Evolutionary conservation across 2,888 invertebrate species (phyloP).

Genomic region (Empis livida): DNA sequence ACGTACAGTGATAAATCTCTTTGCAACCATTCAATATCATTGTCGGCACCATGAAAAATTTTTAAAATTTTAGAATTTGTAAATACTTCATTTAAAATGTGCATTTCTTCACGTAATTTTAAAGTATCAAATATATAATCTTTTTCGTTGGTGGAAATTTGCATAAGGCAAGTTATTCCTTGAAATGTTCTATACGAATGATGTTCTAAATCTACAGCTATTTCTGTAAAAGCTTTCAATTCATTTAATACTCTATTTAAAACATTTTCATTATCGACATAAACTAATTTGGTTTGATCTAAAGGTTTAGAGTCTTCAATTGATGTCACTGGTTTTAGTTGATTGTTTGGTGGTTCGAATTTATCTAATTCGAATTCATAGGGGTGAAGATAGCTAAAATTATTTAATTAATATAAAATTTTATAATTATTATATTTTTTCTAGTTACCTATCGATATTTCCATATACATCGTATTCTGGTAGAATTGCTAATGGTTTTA

Average conservation of each 20-base stretch:
- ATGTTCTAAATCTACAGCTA: slow-evolving; percentile 88
- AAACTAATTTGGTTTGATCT: slow-evolving; percentile 49
- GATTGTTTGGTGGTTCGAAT: slow-evolving; percentile 45
- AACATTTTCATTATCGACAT: slow-evolving; percentile 51
- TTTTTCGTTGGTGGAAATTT: slow-evolving; percentile 66
- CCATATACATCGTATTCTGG: slow-evolving; percentile 54
- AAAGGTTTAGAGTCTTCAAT: slow-evolving; percentile 33
- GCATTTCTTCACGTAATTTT: slow-evolving; percentile 65
- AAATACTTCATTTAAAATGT: slow-evolving; percentile 74
- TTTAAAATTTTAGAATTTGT: slow-evolving; percentile 83
- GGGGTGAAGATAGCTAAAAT: slow-evolving; percentile 66
- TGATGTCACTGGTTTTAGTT: slow-evolving; percentile 39
- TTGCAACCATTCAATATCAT: slow-evolving; percentile 87
- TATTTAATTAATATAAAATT: not conserved
- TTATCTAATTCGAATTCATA: slow-evolving; percentile 72
- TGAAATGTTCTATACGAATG: slow-evolving; percentile 85
- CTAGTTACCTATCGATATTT: slow-evolving; percentile 38
- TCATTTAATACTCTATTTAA: slow-evolving; percentile 53
- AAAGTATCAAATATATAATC: slow-evolving; percentile 90
- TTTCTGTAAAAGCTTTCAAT: slow-evolving; percentile 51
- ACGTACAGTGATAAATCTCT: slow-evolving; percentile 89
- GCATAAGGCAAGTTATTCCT: slow-evolving; percentile 91
- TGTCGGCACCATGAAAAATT: slow-evolving; percentile 86
- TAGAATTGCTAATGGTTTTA: slow-evolving; percentile 64
- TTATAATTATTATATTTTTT: slow-evolving; percentile 16